Base-by-base conservation (phyloP, 2,888 invertebrate genomes). In the Patella pellucida region DNA sequence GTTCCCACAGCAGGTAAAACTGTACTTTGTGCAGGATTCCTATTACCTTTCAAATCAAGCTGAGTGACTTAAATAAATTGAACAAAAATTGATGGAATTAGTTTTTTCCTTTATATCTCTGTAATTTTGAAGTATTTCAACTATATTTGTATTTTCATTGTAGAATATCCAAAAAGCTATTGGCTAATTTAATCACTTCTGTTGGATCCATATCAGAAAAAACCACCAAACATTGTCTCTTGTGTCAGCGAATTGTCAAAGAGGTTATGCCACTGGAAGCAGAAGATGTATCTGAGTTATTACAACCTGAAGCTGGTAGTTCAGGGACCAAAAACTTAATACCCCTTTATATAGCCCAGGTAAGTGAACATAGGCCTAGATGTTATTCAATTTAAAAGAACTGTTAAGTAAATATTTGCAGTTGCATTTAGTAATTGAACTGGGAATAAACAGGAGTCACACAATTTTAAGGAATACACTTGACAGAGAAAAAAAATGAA, bases 201-300 rank as follows among this genome's bases (percentile, higher is more conserved):
- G 80, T 83, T 19, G 70, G 78, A 71, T 75, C 75, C 12, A 72
- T 79, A 70, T 80, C 81, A 68, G 76, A 76, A 69, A 72, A 78
- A 11, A 81, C 81, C 69, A 76, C 81, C 68, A 83, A 81, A 62
- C 84, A 85, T 72, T 85, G 85, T 76, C 41, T 84, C n/a, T 73
- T 87, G 12, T 86, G 86, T 78, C 77, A 83, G 68, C 80, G 84
- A 56, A 85, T 87, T 23, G 67, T 87, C 15, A 79, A 80, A 27
- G 87, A 85, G 71, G 72, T 85, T n/a, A 77, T 85, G 16, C 82
- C 84, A 12, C 71, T 82, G 4, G 78, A 78, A 50, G 62, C 52
- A 16, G 80, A 77, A 16, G 79, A 79, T 16, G 67, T 78, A 5
- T 76, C 77, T 5, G 68, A 72, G 19, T 74, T 76, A 19, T 71